A percentile compares a stretch with the other conserved stretches of the same genome.
Conservation (phyloP, 2,888 invertebrate genomes). For the Drosophila colorata region DNA sequence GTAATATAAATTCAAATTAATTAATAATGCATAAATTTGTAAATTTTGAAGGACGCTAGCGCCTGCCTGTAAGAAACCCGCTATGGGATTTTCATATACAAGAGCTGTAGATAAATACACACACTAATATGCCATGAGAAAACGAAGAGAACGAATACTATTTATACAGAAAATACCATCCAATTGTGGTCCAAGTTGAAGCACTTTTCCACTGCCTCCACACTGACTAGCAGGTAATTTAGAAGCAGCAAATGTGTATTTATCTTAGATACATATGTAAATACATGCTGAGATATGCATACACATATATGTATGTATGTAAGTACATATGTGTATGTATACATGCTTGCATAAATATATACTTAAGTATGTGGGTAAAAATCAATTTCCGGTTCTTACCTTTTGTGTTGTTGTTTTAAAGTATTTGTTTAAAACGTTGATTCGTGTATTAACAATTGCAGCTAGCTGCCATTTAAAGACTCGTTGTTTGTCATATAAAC, state of each 20-base stretch:
- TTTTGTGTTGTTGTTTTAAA: slow-evolving; percentile 42
- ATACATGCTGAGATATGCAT: slow-evolving; percentile 3
- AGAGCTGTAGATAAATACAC: slow-evolving; percentile 3
- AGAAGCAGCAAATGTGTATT: slow-evolving; percentile 8
- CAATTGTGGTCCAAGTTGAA: background rate
- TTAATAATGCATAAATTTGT: too few relatives aligned
- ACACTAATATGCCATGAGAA: background rate
- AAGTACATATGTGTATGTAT: slow-evolving; percentile 6
- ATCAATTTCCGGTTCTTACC: slow-evolving; percentile 68
- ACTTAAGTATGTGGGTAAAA: slow-evolving; percentile 44
- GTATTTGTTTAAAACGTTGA: slow-evolving; percentile 18
- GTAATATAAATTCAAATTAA: too few relatives aligned
- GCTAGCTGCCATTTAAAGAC: slow-evolving; percentile 39
- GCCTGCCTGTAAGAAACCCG: background rate
- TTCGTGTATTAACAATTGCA: slow-evolving; percentile 61
- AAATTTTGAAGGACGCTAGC: background rate
- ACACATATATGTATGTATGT: slow-evolving; percentile 1
- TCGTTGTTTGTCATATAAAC: slow-evolving; percentile 44
- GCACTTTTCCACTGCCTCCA: background rate
- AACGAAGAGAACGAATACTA: background rate
- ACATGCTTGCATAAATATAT: slow-evolving; percentile 11
- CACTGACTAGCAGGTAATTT: slow-evolving; percentile 6
- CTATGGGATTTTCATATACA: background rate
- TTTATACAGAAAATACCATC: background rate
- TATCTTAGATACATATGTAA: slow-evolving; percentile 29